Base-by-base conservation (phyloP, 2,113 vertebrate species). In the Hassar affinis region DNA sequence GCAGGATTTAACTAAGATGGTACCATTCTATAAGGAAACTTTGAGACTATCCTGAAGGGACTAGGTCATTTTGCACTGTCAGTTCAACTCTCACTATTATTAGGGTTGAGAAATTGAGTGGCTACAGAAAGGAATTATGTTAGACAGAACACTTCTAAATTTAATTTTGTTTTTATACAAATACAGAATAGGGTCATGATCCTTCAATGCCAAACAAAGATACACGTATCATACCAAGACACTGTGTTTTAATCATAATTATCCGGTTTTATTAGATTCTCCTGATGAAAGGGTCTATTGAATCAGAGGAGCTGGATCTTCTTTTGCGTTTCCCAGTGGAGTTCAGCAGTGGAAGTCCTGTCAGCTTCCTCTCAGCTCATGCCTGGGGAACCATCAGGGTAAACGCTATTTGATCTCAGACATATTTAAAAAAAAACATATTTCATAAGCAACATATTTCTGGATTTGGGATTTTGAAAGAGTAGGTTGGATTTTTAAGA, bases 331-430 rank as follows among this genome's bases (percentile, higher is more conserved):
- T 95, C 88, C 90, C 93, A 74, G 86, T 94, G 86, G 94, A 96
- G 64, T 84, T 90, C 27, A 88, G 86, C 76, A 93, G 90, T 82
- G 81, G 76, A 83, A 95, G 93, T 86, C 94, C 94, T 38, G 90
- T 96, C 68, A 90, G 93, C 59, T 96, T 97, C 88, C 91, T 97
- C 81, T 95, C 93, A 72, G 18, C 92, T 81, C 94, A 93, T 35
- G 90, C 93, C 71, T 95, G 94, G 95, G 96, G 94, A 84, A 92
- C 93, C 86, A 92, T 97, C 86, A 96, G 92, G 93, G 95, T 96
- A 91, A 74, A 76, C 59, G 83, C 27, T 17, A 20, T 20, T 52
- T 76, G 51, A 52, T 6, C 6, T 6, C 35, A 42, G 66, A 69
- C 15, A 2, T 69, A 69, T 69, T 20, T 11, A 10, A 4, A 69